Evolutionary conservation across 1,140 invertebrate genomes (phyloP), one percentile per base, ranked within the genome.

Genomic region (Zeugodacus cucurbitae): DNA sequence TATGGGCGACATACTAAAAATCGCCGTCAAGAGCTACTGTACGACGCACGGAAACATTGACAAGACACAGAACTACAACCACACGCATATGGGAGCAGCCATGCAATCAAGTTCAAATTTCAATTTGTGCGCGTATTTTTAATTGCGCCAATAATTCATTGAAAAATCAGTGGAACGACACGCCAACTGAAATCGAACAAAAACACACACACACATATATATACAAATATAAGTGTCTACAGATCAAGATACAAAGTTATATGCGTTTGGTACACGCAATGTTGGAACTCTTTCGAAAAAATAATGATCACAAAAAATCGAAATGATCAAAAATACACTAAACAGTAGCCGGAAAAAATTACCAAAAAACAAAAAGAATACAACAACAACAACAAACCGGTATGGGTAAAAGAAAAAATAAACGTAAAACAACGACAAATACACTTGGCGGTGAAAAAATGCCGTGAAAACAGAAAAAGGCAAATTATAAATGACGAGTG

Each of bases 401-500:
- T 54, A 54, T 4, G 3, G 14, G 2, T 11, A 22, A 48, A 82
- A 78, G 44, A 44, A 48, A 10, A 70, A 34, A 48, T 3, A 70
- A 34, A 20, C 64, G 48, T 17, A 1, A 20, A n/a, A 20, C 41
- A 48, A 17, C 48, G 48, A 54, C 48, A 54, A 17, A 54, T 11
- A 4, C 48, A 54, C 48, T 17, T 20, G 48, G 37, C 32, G n/a
- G 22, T 10, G 74, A 82, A 82, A 82, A 82, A 82, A 82, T 82
- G 74, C 74, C 41, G 74, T 82, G 74, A 82, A 82, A 82, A 82
- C 74, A 82, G 74, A 82, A 82, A 82, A 82, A 82, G 44, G 74
- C 74, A 82, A 82, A 82, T 82, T 82, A 82, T 82, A 82, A 82
- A 82, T 82, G 74, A 82, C 74, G 74, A 82, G 74, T 82, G 74